phyloP scores from a whole-genome alignment of 2,113 vertebrate genomes.

The Salvator merianae region DNA sequence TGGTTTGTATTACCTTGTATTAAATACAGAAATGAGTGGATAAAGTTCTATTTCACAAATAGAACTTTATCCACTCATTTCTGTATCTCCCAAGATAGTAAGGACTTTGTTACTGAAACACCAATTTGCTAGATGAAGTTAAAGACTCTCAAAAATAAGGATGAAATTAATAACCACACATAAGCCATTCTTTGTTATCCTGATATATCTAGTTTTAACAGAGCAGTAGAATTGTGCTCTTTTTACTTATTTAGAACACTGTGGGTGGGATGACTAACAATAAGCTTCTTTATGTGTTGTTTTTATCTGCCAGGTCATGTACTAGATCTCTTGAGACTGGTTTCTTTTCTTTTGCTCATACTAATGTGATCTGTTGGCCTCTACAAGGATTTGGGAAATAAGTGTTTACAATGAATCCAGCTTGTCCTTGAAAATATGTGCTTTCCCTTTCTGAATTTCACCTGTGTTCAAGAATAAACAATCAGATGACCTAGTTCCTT shows the following conservation, averaged over 20 bases:
- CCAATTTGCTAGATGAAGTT: not conserved
- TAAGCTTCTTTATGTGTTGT: not conserved
- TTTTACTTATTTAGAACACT: not conserved
- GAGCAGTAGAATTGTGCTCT: not conserved
- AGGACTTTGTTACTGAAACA: too few relatives aligned
- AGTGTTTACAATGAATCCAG: not conserved
- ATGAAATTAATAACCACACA: not conserved
- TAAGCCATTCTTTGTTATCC: not conserved
- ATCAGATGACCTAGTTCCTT: not conserved
- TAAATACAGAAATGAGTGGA: too few relatives aligned
- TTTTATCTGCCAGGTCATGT: not conserved
- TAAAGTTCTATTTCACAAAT: too few relatives aligned
- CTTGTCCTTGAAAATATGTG: conserved; percentile 7
- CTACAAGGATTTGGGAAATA: not conserved
- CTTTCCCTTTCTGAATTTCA: not conserved
- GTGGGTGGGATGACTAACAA: not conserved
- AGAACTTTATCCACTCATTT: too few relatives aligned
- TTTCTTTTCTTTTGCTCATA: not conserved
- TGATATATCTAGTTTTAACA: not conserved
- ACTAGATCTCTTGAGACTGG: not conserved
- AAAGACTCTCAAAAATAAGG: not conserved
- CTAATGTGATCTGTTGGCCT: not conserved
- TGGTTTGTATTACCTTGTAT: too few relatives aligned
- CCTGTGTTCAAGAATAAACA: not conserved
- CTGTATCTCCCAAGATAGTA: too few relatives aligned